These are phyloP conservation scores for Tenualosa thibaudeaui DNA, from an alignment of 2,797 vertebrate species.

Conservation along the genomic window DNA sequence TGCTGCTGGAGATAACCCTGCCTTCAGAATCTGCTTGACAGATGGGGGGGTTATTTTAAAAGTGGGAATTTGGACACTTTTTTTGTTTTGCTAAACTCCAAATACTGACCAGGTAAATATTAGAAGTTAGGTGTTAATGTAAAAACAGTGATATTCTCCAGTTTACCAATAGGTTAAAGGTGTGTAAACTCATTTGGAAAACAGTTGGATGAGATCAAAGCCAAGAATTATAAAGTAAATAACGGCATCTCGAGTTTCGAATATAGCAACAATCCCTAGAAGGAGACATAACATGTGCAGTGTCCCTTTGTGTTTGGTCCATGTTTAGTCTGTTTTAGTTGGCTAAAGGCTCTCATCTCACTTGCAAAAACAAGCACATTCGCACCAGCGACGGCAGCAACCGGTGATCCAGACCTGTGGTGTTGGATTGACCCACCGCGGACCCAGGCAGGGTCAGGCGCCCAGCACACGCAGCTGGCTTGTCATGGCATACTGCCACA, in stretches of 20 bases:
- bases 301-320: background rate
- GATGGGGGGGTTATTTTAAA: background rate
- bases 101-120: background rate
- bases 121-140: too few species aligned
- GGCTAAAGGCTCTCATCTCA: background rate
- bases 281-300: slow-evolving; percentile 1
- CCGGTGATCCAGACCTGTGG: background rate
- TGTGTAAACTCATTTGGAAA: background rate
- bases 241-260: background rate
- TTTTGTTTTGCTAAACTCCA: background rate
- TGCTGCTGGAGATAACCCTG: background rate
- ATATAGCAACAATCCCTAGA: slow-evolving; percentile 12
- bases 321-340: slow-evolving; percentile 4
- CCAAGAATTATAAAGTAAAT: background rate
- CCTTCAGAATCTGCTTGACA: background rate
- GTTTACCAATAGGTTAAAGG: background rate
- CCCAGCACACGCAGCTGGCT: background rate
- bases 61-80: too few species aligned
- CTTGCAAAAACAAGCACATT: background rate
- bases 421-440: background rate
- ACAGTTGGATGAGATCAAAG: slow-evolving; percentile 11
- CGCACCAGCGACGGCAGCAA: background rate
- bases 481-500: background rate
- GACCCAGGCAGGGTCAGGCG: background rate
- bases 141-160: background rate